Evolutionary conservation across 1,140 invertebrate species (phyloP), one percentile per base, ranked within the genome.

Genomic region (Ceratitis capitata): DNA sequence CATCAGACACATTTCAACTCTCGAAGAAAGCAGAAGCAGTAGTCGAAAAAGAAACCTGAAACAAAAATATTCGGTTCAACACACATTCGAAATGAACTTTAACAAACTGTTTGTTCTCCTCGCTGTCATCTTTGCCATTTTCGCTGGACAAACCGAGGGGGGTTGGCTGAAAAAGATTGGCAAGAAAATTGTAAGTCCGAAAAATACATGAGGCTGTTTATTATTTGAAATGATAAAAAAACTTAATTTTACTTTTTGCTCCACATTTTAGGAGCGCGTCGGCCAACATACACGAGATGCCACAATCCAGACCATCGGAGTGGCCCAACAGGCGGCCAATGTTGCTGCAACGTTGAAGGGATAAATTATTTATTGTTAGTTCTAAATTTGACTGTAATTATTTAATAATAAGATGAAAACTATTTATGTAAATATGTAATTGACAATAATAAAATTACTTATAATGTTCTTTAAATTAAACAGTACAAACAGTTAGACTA

Each of bases 211-310:
- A 23, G 12, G 47, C 3, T n/a, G n/a, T n/a, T n/a, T n/a, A n/a
- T n/a, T n/a, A n/a, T n/a, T n/a, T n/a, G n/a, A n/a, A n/a, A n/a
- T n/a, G n/a, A n/a, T n/a, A n/a, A n/a, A n/a, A n/a, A 9, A 56
- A 53, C 16, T 53, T n/a, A 53, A 56, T 56, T 56, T n/a, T 2
- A 7, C 19, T 9, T 23, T 56, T 23, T 23, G 19, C n/a, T 2
- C 7, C 2, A 56, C 6, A 56, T 56, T 56, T 56, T 9, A 91
- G 90, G 90, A 91, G 87, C 89, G 89, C 74, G 83, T 90, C 86
- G 90, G 88, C 12, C 89, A 91, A 56, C 87, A 90, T 47, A 90
- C 90, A 19, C 83, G 89, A 3, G 90, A 91, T 88, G 90, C 90
- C 82, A 86, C 87, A 12, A 91, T 91, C 5, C 90, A 91, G 35